phyloP scores from a whole-genome alignment of 2,888 invertebrate species.

The Coremacera marginata region DNA sequence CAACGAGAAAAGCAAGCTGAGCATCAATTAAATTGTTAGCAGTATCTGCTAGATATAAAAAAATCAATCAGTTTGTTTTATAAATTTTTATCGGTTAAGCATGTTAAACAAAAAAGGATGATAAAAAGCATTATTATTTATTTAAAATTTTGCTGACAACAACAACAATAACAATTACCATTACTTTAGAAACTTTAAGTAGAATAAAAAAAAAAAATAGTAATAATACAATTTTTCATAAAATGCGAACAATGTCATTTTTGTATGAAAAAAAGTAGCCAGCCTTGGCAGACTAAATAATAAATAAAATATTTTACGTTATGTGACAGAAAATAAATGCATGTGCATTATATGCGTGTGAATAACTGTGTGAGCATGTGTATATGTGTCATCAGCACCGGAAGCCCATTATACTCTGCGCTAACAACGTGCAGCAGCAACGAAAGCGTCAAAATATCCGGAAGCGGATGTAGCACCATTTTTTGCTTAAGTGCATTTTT shows the following conservation, averaged over 20 bases:
- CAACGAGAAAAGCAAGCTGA: background rate
- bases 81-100: background rate
- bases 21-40: background rate
- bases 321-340: background rate
- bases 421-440: constrained; percentile 30
- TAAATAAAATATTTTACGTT: background rate
- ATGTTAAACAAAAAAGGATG: too few relatives aligned
- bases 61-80: background rate
- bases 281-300: background rate
- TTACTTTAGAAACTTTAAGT: too few relatives aligned
- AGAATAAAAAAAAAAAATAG: too few relatives aligned
- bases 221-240: background rate
- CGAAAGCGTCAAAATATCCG: constrained; percentile 26
- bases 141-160: constrained; percentile 15
- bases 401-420: constrained; percentile 21
- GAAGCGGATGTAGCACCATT: constrained; percentile 49
- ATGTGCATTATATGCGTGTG: background rate
- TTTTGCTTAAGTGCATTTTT: constrained; percentile 36
- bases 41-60: background rate
- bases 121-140: background rate
- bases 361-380: background rate
- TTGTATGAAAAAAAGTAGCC: too few relatives aligned
- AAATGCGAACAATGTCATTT: background rate
- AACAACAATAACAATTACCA: too few relatives aligned
- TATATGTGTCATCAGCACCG: background rate